Base-by-base conservation (phyloP, 1,140 invertebrate genomes). In the Nymphalis io region DNA sequence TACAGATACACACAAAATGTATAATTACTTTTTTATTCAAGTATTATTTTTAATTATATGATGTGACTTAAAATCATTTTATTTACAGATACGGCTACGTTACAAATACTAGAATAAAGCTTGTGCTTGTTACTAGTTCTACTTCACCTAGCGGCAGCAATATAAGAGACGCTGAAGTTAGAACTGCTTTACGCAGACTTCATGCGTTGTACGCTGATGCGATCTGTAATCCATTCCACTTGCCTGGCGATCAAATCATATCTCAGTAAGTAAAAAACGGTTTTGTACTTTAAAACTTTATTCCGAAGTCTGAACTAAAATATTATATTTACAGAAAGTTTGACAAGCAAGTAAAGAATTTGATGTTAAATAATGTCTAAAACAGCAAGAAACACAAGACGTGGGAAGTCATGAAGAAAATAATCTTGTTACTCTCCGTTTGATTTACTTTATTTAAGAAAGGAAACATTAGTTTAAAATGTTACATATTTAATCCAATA, bases 1-100 rank as follows among this genome's bases (percentile, higher is more conserved):
- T 1, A 97, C 98, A n/a, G 98, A 99, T 93, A 97, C 97, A 75
- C 98, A 98, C 89, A 99, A 98, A 95, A 97, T 99, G 97, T 98
- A 95, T 74, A 74, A 8, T 23, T 53, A 11, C 6, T 18, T 2
- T 16, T 46, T 16, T 46, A 1, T 46, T 6, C 13, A 16, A 16
- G 6, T 46, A n/a, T 8, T 16, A 0, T 46, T 46, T 8, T 6
- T 12, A 8, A 6, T 46, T 46, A n/a, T 2, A 0, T 0, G 5
- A 6, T 8, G 27, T 33, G 5, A 33, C 27, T 33, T 33, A 33
- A 27, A 27, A 33, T 5, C 2, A 40, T 20, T 60, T 69, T 67
- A 55, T 68, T 79, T 93, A 74, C 80, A 98, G 98, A 80, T 99
- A 98, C 93, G 98, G 98, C 8, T 99, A 98, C 93, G 97, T 98